Conservation (phyloP, 2,888 invertebrate genomes). For the Allygus modestus region DNA sequence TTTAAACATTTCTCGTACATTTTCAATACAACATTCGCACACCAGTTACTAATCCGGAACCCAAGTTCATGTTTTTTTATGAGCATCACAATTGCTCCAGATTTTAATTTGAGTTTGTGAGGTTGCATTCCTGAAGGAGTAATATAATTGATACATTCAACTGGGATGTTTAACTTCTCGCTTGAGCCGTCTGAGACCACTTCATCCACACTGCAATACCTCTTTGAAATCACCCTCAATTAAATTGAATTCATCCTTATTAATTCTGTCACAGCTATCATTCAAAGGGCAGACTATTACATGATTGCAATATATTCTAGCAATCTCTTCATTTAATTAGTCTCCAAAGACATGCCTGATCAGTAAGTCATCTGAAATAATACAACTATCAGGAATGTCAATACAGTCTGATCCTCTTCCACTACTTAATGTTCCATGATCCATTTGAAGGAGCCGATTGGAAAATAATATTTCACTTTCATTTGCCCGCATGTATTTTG, state of each 20-base stretch:
- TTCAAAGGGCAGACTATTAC: neutral
- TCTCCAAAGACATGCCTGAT: neutral
- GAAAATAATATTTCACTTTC: conserved; percentile 57
- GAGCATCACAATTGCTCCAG: conserved; percentile 8
- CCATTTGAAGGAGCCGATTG: conserved; percentile 60
- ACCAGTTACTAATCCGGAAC: conserved; percentile 7
- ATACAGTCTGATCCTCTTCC: neutral
- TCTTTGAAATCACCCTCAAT: neutral
- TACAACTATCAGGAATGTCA: conserved; percentile 44
- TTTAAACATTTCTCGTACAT: neutral
- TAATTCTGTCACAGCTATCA: neutral
- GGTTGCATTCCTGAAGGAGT: conserved; percentile 25
- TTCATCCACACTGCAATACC: neutral
- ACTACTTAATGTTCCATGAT: conserved; percentile 46
- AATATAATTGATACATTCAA: neutral
- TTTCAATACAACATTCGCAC: neutral
- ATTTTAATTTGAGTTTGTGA: neutral
- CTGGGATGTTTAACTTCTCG: neutral
- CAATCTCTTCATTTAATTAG: neutral
- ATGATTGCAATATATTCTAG: conserved; percentile 8
- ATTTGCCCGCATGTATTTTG: conserved; percentile 62
- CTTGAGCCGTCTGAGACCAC: neutral
- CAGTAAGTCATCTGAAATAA: neutral
- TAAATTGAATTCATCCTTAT: neutral
- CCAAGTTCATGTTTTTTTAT: conserved; percentile 3